phyloP scores from a whole-genome alignment of 2,113 vertebrate species.

The Orientallactaga bullata region DNA sequence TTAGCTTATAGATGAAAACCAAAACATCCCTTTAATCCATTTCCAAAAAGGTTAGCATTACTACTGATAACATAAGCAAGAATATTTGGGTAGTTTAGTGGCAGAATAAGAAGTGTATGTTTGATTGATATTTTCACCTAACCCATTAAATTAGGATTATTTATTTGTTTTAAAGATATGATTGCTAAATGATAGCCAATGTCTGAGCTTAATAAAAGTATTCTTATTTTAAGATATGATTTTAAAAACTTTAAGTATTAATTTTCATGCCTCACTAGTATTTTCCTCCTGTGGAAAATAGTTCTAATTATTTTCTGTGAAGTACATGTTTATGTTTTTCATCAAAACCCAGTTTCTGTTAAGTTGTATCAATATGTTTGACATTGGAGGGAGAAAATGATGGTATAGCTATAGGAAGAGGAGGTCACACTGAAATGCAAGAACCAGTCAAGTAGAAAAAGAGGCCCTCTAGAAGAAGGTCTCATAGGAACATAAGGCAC shows the following conservation, averaged over 20 bases:
- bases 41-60: neutral
- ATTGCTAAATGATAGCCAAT: neutral
- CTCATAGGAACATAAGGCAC: neutral
- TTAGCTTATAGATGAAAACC: neutral
- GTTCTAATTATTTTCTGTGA: constrained; percentile 45
- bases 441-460: neutral
- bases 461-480: neutral
- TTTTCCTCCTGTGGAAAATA: constrained; percentile 11
- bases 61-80: neutral
- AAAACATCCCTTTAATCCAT: neutral
- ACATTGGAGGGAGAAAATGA: neutral
- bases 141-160: neutral
- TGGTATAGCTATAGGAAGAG: neutral
- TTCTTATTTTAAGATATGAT: neutral
- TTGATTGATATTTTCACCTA: constrained; percentile 21
- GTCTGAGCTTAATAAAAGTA: constrained; percentile 27
- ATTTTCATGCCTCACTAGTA: neutral
- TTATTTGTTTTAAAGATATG: constrained; percentile 28
- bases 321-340: neutral
- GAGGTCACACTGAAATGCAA: neutral
- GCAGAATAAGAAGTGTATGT: neutral
- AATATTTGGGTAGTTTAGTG: neutral
- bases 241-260: constrained; percentile 49
- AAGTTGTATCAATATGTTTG: constrained; percentile 26
- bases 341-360: constrained; percentile 22